phyloP scores from a whole-genome alignment of 2,113 vertebrate species.

The Callocephalon fimbriatum region DNA sequence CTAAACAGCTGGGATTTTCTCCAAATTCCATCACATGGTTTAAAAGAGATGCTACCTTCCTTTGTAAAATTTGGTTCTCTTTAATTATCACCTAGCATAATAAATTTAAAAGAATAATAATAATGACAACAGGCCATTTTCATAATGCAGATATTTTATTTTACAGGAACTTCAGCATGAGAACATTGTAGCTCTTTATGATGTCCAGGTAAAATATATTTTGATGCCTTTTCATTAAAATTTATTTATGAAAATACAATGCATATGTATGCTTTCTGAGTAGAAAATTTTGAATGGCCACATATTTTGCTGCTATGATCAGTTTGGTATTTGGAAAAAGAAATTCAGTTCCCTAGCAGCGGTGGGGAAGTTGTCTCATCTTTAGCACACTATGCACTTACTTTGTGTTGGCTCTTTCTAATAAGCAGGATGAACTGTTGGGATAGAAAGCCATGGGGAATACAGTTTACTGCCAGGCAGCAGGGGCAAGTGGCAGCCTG shows the following conservation, averaged over 20 bases:
- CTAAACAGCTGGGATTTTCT: neutral
- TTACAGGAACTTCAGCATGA: constrained; percentile 96
- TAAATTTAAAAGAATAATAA: neutral
- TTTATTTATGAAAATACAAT: neutral
- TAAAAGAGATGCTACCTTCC: neutral
- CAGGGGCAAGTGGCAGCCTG: neutral
- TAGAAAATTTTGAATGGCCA: neutral
- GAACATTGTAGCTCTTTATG: constrained; percentile 97
- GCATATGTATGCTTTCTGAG: neutral
- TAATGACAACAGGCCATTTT: neutral
- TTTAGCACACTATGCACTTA: neutral
- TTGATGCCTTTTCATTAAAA: neutral
- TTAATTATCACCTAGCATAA: neutral
- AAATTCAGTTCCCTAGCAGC: neutral
- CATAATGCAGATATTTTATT: constrained; percentile 32
- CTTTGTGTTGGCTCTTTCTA: neutral
- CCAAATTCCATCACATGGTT: neutral
- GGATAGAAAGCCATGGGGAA: neutral
- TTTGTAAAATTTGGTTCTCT: neutral
- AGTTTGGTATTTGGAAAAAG: neutral
- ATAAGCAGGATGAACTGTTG: neutral
- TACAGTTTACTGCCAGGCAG: neutral
- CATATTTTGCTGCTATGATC: neutral
- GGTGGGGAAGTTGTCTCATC: neutral
- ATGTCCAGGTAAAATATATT: constrained; percentile 89